Evolutionary conservation across 2,888 invertebrate species (phyloP).

Genomic region (Ectemnius lituratus): DNA sequence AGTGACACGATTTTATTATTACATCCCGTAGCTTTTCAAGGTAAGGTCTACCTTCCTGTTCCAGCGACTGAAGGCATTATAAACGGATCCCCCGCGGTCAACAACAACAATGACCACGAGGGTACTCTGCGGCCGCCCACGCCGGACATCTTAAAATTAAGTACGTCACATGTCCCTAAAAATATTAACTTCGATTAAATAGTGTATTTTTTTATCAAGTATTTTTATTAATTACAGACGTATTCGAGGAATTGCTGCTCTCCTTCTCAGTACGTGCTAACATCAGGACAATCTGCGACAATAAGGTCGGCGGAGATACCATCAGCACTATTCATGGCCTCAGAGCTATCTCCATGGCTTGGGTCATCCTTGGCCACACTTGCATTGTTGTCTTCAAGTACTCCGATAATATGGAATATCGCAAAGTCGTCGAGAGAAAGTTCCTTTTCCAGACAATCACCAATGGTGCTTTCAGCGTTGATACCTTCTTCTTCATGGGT

Average conservation of each 20-base stretch:
- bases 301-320: conserved; percentile 75
- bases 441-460: conserved; percentile 77
- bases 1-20: conserved; percentile 64
- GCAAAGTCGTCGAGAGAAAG: conserved; percentile 75
- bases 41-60: conserved; percentile 75
- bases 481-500: conserved; percentile 79
- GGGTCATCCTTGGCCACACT: conserved; percentile 78
- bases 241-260: conserved; percentile 73
- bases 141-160: conserved; percentile 64
- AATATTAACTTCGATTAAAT: background rate
- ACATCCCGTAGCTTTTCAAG: conserved; percentile 69
- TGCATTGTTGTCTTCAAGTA: conserved; percentile 89
- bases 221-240: conserved; percentile 56
- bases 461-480: conserved; percentile 77
- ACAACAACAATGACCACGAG: conserved; percentile 64
- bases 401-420: conserved; percentile 84
- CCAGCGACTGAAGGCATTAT: conserved; percentile 70
- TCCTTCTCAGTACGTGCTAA: conserved; percentile 76
- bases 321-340: conserved; percentile 77
- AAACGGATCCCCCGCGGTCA: conserved; percentile 54
- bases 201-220: background rate
- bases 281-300: conserved; percentile 74
- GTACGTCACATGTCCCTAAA: conserved; percentile 55
- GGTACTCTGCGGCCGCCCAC: conserved; percentile 58
- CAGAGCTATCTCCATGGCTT: conserved; percentile 76